Percentiles rank a stretch among this genome's conserved stretches.
Conservation (phyloP, 2,113 vertebrate species). For the Madoqua kirkii region DNA sequence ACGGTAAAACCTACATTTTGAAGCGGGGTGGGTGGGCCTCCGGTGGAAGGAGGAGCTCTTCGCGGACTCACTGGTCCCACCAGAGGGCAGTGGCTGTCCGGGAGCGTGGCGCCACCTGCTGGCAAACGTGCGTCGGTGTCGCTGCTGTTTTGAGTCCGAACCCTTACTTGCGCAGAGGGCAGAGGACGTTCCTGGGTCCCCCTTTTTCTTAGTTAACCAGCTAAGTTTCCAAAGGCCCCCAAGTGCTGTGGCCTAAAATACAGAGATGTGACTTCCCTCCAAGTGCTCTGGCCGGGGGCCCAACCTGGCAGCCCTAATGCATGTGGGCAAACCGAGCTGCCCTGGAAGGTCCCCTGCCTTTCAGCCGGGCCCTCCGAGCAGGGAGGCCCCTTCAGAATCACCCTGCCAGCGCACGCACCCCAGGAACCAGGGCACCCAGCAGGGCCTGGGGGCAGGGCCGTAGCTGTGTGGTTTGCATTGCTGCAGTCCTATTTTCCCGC, state of each 20-base stretch:
- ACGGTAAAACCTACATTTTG: not conserved
- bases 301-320: accelerated
- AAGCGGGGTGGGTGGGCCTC: not conserved
- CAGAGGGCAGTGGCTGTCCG: not conserved
- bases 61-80: not conserved
- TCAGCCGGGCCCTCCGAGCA: no score
- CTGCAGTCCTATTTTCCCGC: not conserved
- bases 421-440: accelerated
- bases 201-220: not conserved
- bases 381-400: no score
- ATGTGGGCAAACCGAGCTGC: not conserved
- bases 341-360: accelerated
- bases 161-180: not conserved
- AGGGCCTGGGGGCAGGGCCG: not conserved
- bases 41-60: accelerated
- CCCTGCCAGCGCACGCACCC: not conserved
- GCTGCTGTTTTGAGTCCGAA: not conserved
- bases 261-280: not conserved
- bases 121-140: not conserved
- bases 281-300: not conserved
- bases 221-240: not conserved
- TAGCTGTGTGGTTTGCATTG: not conserved
- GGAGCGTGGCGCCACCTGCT: not conserved
- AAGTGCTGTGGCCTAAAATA: not conserved
- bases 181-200: not conserved